These are phyloP conservation scores for Sebastes nivosus DNA, from an alignment of 2,797 vertebrate genomes.

Conservation along the genomic window DNA sequence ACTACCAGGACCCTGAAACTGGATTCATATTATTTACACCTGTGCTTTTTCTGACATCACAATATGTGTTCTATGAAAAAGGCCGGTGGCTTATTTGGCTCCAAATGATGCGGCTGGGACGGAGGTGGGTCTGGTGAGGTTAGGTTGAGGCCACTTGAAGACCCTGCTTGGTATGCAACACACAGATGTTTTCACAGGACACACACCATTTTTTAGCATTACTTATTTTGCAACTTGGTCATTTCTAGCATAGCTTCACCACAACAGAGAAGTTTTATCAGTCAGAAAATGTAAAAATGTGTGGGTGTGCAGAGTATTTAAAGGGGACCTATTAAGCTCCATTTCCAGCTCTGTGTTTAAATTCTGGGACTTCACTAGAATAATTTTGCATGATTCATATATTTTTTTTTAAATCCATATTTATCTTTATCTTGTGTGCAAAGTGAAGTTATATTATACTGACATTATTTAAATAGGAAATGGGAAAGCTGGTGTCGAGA, in stretches of 20 bases:
- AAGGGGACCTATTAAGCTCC: background rate
- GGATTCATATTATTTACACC: too few relatives aligned
- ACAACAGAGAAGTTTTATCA: background rate
- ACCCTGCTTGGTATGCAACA: background rate
- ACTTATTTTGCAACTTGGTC: background rate
- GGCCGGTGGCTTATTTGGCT: background rate
- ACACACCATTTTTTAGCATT: background rate
- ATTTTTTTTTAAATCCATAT: too few relatives aligned
- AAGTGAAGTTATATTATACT: background rate
- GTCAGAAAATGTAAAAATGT: background rate
- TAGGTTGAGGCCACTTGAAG: background rate
- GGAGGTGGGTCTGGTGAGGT: accelerated
- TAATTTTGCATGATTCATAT: too few relatives aligned
- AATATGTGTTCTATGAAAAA: background rate
- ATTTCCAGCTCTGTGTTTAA: too few relatives aligned
- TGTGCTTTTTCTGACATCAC: background rate
- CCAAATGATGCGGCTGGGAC: too few relatives aligned
- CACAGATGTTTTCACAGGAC: background rate
- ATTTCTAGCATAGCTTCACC: background rate
- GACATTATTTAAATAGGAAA: background rate
- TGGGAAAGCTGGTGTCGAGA: background rate
- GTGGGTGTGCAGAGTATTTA: background rate
- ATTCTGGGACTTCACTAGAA: too few relatives aligned
- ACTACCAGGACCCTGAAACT: background rate
- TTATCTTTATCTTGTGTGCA: too few relatives aligned